Evolutionary conservation across 2,797 vertebrate genomes (phyloP).

Genomic region (Aplochiton taeniatus): DNA sequence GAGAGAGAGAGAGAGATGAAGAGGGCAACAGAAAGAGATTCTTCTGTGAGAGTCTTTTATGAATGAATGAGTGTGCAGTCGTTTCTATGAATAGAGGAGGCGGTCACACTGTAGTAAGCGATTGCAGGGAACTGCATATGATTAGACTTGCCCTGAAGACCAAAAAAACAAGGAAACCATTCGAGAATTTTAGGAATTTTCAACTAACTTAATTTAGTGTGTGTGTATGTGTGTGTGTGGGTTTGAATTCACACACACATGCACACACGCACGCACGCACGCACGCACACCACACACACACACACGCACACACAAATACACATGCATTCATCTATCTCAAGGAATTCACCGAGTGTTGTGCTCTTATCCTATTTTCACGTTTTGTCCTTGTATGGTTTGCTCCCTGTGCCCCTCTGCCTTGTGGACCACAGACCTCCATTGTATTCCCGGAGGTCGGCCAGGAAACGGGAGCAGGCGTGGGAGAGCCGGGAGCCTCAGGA

Average conservation of each 20-base stretch:
- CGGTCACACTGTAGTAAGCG: not conserved
- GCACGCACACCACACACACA: not conserved
- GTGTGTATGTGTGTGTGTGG: too few relatives aligned
- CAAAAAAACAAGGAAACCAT: conserved; percentile 26
- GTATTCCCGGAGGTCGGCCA: conserved; percentile 22
- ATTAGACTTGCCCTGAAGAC: conserved; percentile 42
- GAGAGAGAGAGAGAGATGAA: conserved; percentile 1
- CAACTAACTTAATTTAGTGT: conserved; percentile 12
- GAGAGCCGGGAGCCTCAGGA: conserved; percentile 42
- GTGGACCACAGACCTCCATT: conserved; percentile 47
- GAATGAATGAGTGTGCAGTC: conserved; percentile 15
- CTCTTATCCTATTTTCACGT: not conserved
- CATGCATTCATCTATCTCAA: not conserved
- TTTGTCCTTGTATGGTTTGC: not conserved
- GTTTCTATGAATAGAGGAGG: not conserved
- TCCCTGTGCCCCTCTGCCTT: conserved; percentile 8
- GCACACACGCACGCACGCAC: not conserved
- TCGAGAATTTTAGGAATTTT: conserved; percentile 38
- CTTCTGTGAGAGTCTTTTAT: conserved; percentile 5
- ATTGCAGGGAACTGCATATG: conserved; percentile 10
- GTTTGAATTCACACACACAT: too few relatives aligned
- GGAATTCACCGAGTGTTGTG: too few relatives aligned
- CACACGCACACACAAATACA: not conserved
- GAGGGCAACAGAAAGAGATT: not conserved
- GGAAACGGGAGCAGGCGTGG: conserved; percentile 16